Evolutionary conservation across 2,797 vertebrate species (phyloP), one percentile per base, ranked within the genome.

Genomic region (Schizopygopsis malacanthus): DNA sequence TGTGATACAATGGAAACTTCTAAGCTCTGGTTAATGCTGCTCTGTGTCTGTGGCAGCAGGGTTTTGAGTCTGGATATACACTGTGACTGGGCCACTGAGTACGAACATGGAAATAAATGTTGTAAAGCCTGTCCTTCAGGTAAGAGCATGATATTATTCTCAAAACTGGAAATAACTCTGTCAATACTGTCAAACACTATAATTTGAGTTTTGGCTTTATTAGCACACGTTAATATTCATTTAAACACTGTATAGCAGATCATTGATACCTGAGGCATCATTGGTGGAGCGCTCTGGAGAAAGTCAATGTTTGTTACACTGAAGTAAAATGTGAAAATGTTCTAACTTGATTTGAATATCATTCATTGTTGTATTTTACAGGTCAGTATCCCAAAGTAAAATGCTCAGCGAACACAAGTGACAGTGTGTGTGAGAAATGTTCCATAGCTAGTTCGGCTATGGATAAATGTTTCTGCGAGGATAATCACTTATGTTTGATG

Each of bases 101-200:
- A 84, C 47, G 41, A 82, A 71, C 3, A 63, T 81, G 0, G 3
- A 0, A 75, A 71, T 0, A 65, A 0, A 11, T 95, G 94, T 79
- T 95, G 94, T 82, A 10, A 94, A 52, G 2, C 2, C 15, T 95
- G 94, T 73, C 86, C 76, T 1, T 86, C 90, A 91, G 94, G 95
- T 95, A 94, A 94, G 76, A 88, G 4, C 6, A 20, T 3, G 1
- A 61, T 52, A 22, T 15, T 78, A 28, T 63, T 79, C 39, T 79
- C 39, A 76, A 54, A 3, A 76, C 10, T 33, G 10, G 25, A 6
- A 75, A 25, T 10, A 76, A 12, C 4, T 0, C 9, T 72, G 41
- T 72, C 1, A 33, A 33, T 33, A 33, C 33, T 33, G 33, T 33
- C 33, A 33, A 33, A 2, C 33, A 33, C 9, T 76, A 37, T 41